Evolutionary conservation across 2,888 invertebrate species (phyloP), one percentile per base, ranked within the genome.

Genomic region (Athripsodes cinereus): DNA sequence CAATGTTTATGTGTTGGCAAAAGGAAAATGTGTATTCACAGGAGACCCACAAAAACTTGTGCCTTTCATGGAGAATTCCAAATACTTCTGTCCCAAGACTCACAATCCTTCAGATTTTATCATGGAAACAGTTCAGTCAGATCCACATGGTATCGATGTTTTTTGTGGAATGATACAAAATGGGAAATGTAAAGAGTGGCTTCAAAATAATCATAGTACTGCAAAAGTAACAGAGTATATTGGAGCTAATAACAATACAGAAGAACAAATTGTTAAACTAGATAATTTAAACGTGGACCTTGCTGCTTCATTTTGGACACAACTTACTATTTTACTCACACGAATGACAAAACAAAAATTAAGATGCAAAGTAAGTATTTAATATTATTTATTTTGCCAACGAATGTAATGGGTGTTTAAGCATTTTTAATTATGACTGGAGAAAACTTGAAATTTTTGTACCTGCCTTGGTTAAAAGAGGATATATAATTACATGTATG

Each of bases 101-200:
- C 85, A 90, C 72, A 91, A 90, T 67, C 90, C 90, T 0, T 88
- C 90, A 1, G 91, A 91, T 72, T 90, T 84, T 69, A 81, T 75
- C 48, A 68, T 82, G 64, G 79, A 75, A 60, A 74, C 74, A 0
- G 65, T 78, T 2, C 64, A 69, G 5, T 67, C 67, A 11, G 68
- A 74, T 31, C 53, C 61, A 1, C 68, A 70, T 34, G 69, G 66
- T 6, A 67, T 73, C 2, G 64, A 65, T 13, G 59, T 63, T 2
- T 65, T 77, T 53, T 65, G 69, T 19, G 65, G 65, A 11, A 66
- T 68, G 21, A 70, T 71, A 44, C 71, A 74, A 65, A 76, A 76
- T 65, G 76, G 77, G 40, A 72, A 71, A 68, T 58, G 67, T 13
- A 70, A 70, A 55, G 66, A 53, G 22, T 19, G 19, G 21, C 5